A percentile compares a stretch with the other conserved stretches of the same genome.
These are phyloP conservation scores for Brachypalpus laphriformis DNA, from an alignment of 2,888 invertebrate species.

Conservation along the genomic window DNA sequence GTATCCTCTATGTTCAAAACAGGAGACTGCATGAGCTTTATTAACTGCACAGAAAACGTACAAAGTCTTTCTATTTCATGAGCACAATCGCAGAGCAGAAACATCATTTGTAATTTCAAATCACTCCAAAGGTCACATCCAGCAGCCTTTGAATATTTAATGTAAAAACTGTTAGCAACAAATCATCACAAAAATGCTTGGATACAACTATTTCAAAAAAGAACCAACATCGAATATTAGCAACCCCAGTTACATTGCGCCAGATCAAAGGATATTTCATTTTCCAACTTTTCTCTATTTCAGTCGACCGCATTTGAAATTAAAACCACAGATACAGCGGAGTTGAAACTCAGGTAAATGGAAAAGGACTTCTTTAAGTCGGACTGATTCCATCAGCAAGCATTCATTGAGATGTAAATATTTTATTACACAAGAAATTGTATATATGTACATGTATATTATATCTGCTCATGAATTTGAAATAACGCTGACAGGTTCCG, in stretches of 20 bases:
- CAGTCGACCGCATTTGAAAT: conserved; percentile 17
- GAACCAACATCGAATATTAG: background rate
- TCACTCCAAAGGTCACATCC: no score
- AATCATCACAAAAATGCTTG: background rate
- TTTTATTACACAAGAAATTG: conserved; percentile 17
- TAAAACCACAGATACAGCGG: conserved; percentile 20
- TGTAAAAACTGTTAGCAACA: background rate
- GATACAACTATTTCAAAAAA: background rate
- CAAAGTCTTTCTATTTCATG: no score
- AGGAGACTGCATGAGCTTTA: no score
- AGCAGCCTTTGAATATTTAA: background rate
- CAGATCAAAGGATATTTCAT: conserved; percentile 10
- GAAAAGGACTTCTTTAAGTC: background rate
- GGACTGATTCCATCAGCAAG: background rate
- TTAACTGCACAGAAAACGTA: no score
- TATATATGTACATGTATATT: no score
- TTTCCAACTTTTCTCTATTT: background rate
- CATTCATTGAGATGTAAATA: conserved; percentile 28
- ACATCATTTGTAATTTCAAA: no score
- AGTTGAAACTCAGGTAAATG: conserved; percentile 13
- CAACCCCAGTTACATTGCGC: background rate
- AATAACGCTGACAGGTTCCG: conserved; percentile 15
- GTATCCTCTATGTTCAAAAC: no score
- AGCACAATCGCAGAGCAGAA: no score
- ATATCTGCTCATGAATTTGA: conserved; percentile 37